phyloP scores from a whole-genome alignment of 53 echinoderm and acorn worm genomes.

The Paracentrotus lividus region DNA sequence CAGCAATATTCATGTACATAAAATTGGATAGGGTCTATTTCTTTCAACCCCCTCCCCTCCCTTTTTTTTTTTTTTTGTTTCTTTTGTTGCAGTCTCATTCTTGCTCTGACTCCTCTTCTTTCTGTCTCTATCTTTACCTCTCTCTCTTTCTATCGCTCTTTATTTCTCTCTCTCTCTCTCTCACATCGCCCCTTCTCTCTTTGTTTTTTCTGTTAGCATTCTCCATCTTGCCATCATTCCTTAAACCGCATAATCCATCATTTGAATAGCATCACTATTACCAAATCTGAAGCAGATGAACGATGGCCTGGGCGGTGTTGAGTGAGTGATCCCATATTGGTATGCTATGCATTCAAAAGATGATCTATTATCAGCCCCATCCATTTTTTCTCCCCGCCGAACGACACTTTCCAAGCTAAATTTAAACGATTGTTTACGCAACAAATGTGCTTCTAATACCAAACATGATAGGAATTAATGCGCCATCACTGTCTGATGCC shows the following conservation, averaged over 20 bases:
- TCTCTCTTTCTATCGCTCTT: not conserved
- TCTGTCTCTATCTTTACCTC: not conserved
- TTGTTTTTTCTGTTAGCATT: not conserved
- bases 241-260: conserved; percentile 30
- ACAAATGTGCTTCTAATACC: not conserved
- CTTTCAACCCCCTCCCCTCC: not conserved
- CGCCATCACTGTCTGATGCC: not conserved
- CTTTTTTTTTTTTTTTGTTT: not conserved
- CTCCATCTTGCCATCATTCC: conserved; percentile 14
- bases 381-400: not conserved
- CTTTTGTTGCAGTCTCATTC: not conserved
- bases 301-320: conserved; percentile 36
- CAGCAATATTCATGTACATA: too few relatives aligned
- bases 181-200: not conserved
- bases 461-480: not conserved
- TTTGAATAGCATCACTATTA: conserved; percentile 39
- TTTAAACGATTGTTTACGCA: conserved; percentile 34
- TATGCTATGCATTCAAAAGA: conserved; percentile 37
- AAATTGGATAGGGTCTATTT: too few relatives aligned
- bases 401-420: conserved; percentile 27
- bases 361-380: conserved; percentile 3
- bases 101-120: not conserved
- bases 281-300: not conserved
- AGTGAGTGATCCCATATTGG: not conserved
- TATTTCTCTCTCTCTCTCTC: not conserved